Evolutionary conservation across 1,140 invertebrate genomes (phyloP).

Genomic region (Drosophila takahashii): DNA sequence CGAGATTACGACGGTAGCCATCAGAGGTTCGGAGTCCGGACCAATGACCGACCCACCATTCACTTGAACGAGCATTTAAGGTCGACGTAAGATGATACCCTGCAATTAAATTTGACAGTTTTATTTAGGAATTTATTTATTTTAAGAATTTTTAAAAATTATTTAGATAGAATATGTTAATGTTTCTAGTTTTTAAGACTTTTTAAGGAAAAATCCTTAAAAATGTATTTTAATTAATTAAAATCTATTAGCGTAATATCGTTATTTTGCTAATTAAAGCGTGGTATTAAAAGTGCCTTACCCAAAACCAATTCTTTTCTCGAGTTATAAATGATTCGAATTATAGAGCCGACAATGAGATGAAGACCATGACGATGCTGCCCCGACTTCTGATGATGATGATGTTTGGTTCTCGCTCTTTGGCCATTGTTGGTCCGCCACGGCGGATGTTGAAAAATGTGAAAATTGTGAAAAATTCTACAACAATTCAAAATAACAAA

Average conservation of each 20-base stretch:
- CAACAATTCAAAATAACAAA: constrained; percentile 51
- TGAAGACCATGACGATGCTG: constrained; percentile 33
- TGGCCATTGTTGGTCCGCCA: constrained; percentile 10
- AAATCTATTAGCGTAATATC: neutral
- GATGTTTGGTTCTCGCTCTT: constrained; percentile 18
- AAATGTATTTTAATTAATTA: too few relatives aligned
- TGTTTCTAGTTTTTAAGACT: too few relatives aligned
- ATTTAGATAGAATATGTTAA: neutral
- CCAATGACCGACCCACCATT: constrained; percentile 7
- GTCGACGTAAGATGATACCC: neutral
- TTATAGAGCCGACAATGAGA: constrained; percentile 56
- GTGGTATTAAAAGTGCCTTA: neutral
- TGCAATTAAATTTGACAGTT: too few relatives aligned
- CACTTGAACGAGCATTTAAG: neutral
- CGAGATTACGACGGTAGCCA: constrained; percentile 17
- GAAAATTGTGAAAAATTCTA: constrained; percentile 61
- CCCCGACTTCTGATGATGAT: constrained; percentile 18
- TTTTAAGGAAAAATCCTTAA: too few relatives aligned
- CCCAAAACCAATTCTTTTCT: neutral
- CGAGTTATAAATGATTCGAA: constrained; percentile 42
- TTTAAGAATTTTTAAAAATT: neutral
- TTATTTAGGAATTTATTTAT: neutral
- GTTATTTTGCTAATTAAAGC: neutral
- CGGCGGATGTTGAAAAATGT: constrained; percentile 59
- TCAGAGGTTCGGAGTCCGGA: neutral